These are phyloP conservation scores for Liodrosophila aerea DNA, from an alignment of 2,888 invertebrate genomes.

Conservation along the genomic window DNA sequence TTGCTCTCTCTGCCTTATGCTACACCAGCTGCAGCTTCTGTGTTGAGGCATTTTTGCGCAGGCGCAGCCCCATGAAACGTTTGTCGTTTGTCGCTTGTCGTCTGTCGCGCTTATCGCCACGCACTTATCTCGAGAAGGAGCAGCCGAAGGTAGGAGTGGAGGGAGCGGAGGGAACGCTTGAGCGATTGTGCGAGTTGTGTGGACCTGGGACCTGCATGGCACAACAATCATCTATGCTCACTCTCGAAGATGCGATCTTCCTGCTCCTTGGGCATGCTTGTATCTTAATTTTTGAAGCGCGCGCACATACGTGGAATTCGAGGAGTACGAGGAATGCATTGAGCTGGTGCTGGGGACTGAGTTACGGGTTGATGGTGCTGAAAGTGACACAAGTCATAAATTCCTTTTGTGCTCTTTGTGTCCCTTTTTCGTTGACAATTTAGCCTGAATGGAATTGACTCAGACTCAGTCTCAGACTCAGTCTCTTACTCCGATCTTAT, in stretches of 20 bases:
- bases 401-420: constrained; percentile 63
- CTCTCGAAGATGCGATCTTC: constrained; percentile 60
- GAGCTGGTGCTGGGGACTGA: constrained; percentile 55
- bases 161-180: constrained; percentile 41
- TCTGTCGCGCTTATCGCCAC: constrained; percentile 73
- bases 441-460: constrained; percentile 69
- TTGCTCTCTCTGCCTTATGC: too few relatives aligned
- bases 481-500: constrained; percentile 41
- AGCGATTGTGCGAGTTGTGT: constrained; percentile 38
- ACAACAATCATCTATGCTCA: constrained; percentile 45
- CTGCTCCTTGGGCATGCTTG: constrained; percentile 72
- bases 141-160: constrained; percentile 12
- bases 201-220: constrained; percentile 26
- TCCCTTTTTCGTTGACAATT: constrained; percentile 57
- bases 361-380: constrained; percentile 78
- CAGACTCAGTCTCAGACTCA: constrained; percentile 37
- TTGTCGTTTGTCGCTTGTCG: constrained; percentile 57
- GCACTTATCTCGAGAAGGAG: constrained; percentile 66
- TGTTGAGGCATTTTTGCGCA: constrained; percentile 47
- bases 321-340: constrained; percentile 31
- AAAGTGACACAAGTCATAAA: constrained; percentile 80
- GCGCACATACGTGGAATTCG: constrained; percentile 74
- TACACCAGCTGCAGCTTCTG: constrained; percentile 24
- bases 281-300: constrained; percentile 77
- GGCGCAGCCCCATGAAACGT: constrained; percentile 63